These are phyloP conservation scores for Lasioglossum leucozonium DNA, from an alignment of 2,888 invertebrate species.

Conservation along the genomic window DNA sequence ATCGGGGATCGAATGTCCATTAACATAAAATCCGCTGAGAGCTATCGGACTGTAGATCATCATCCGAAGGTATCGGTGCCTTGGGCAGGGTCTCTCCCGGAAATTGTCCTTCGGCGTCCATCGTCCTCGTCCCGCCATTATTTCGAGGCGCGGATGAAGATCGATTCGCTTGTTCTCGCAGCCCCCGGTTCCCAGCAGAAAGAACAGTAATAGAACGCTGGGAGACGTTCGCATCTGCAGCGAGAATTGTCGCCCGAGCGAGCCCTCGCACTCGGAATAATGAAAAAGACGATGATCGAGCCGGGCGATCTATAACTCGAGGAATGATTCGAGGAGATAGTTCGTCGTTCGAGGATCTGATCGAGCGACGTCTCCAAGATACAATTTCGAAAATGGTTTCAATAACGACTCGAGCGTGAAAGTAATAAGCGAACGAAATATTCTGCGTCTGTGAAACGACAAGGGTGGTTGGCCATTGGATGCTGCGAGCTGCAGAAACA, in stretches of 20 bases:
- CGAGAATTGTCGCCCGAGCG: slow-evolving; percentile 13
- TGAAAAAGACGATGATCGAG: neutral
- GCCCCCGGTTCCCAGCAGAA: neutral
- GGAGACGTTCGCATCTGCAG: neutral
- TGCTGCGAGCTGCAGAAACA: neutral
- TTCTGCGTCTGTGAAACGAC: slow-evolving; percentile 25
- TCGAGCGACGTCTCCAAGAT: neutral
- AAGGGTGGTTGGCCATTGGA: slow-evolving; percentile 7
- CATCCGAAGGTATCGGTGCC: neutral
- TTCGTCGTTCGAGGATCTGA: neutral
- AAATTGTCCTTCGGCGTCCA: neutral
- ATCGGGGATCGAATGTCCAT: neutral
- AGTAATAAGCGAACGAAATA: too few species aligned
- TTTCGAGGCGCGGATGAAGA: slow-evolving; percentile 31
- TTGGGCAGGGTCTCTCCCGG: neutral
- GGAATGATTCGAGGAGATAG: neutral
- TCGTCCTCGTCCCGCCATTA: slow-evolving; percentile 4
- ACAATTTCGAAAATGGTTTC: neutral
- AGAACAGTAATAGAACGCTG: neutral
- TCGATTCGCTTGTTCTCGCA: slow-evolving; percentile 23
- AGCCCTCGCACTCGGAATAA: neutral
- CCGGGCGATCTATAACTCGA: neutral
- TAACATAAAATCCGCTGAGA: neutral
- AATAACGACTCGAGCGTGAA: too few species aligned
- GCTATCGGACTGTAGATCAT: neutral